Evolutionary conservation across 2,797 vertebrate species (phyloP).

Genomic region (Pangasius djambal): DNA sequence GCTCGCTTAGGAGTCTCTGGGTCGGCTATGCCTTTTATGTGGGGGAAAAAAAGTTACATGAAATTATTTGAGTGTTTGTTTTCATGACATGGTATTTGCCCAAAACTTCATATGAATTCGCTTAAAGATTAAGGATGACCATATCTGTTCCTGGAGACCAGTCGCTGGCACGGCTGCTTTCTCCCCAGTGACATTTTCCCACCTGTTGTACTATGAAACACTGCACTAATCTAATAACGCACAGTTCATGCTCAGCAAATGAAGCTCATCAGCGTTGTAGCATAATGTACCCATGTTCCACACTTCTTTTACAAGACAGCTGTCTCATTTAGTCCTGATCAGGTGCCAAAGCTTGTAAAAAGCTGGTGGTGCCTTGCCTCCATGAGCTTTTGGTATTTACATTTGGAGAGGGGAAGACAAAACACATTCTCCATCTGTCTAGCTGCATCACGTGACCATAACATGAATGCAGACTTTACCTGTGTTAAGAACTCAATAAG

Average conservation of each 20-base stretch:
- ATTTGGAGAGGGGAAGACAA: slow-evolving; percentile 12
- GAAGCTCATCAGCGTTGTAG: not conserved
- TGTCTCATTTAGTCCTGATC: slow-evolving; percentile 16
- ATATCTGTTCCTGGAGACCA: not conserved
- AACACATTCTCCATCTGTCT: slow-evolving; percentile 35
- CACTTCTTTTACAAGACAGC: slow-evolving; percentile 23
- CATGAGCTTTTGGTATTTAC: slow-evolving; percentile 28
- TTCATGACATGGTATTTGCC: not conserved
- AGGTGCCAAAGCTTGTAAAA: slow-evolving; percentile 13
- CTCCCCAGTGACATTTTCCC: slow-evolving; percentile 3
- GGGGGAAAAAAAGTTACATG: not conserved
- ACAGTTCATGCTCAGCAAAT: not conserved
- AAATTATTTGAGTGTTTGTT: not conserved
- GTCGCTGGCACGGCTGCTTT: not conserved
- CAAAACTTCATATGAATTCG: not conserved
- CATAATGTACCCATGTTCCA: slow-evolving; percentile 1
- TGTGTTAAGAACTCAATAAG: not conserved
- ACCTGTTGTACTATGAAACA: slow-evolving; percentile 29
- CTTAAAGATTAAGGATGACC: not conserved
- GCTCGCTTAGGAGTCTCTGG: not conserved
- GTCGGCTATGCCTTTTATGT: not conserved
- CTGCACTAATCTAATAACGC: slow-evolving; percentile 9
- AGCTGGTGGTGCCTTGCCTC: not conserved
- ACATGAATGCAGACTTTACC: not conserved
- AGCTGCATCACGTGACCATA: not conserved